Percentiles rank a stretch among this genome's conserved stretches.
Conservation (phyloP, 92 coral and sea anemone genomes). For the Porites evermanni region DNA sequence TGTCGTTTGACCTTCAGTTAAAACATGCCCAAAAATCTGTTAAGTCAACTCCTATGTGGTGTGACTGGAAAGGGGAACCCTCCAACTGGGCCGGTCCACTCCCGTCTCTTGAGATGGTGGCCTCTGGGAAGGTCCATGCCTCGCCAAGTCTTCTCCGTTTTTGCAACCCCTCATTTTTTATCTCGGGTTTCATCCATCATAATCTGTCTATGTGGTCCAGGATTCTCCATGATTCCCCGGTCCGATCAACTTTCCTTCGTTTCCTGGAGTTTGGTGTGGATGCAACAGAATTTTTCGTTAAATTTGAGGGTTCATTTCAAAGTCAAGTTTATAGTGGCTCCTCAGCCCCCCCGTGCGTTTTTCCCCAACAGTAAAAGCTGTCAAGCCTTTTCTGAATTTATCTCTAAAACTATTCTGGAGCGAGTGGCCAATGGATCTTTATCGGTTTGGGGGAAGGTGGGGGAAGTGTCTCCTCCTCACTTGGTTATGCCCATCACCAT, state of each 20-base stretch:
- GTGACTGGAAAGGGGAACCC: slow-evolving; percentile 21
- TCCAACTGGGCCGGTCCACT: slow-evolving; percentile 27
- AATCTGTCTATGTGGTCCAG: slow-evolving; percentile 13
- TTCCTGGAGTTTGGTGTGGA: slow-evolving; percentile 27
- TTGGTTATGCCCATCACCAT: no score
- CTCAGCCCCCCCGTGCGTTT: no score
- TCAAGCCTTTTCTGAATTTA: no score
- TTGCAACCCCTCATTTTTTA: slow-evolving; percentile 38
- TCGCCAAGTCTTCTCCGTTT: slow-evolving; percentile 10
- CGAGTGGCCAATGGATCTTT: no score
- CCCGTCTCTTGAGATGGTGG: slow-evolving; percentile 15
- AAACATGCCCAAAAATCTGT: slow-evolving; percentile 14
- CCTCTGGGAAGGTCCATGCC: slow-evolving; percentile 42
- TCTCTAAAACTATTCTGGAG: no score
- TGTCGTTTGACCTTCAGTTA: slow-evolving; percentile 10
- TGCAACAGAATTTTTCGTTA: slow-evolving; percentile 7
- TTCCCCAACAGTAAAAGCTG: no score
- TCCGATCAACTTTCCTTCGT: slow-evolving; percentile 1
- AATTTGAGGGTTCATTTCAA: slow-evolving; percentile 11
- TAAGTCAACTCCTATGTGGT: slow-evolving; percentile 16
- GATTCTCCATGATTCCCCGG: slow-evolving; percentile 4
- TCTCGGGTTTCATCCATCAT: slow-evolving; percentile 36
- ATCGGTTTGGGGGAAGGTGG: no score
- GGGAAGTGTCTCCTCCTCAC: no score
- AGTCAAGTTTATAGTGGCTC: no score